Percentiles rank a stretch among this genome's conserved stretches.
Conservation (phyloP, 1,140 invertebrate genomes). For the Euwallacea fornicatus region DNA sequence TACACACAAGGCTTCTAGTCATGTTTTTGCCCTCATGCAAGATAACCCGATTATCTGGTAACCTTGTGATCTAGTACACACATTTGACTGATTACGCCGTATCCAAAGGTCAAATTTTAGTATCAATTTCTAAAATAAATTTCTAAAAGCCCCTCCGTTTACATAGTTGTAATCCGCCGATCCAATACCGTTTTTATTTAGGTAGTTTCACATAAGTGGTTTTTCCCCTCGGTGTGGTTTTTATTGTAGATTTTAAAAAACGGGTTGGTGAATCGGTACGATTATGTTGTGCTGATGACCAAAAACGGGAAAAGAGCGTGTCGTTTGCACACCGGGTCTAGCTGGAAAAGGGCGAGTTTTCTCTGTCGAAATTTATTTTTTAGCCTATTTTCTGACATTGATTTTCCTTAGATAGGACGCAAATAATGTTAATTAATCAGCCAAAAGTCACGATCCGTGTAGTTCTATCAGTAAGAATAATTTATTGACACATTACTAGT, state of each 20-base stretch:
- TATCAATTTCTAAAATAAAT: conserved; percentile 8
- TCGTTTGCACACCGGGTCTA: conserved; percentile 38
- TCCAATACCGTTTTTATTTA: conserved; percentile 33
- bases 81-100: too few species aligned
- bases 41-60: too few species aligned
- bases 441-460: too few species aligned
- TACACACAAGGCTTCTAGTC: too few species aligned
- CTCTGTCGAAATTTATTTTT: background rate
- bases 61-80: too few species aligned
- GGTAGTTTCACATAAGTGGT: background rate
- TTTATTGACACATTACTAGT: too few species aligned
- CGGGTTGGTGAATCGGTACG: conserved; percentile 35
- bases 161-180: conserved; percentile 38
- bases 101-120: conserved; percentile 1
- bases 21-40: too few species aligned
- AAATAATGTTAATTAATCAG: too few species aligned
- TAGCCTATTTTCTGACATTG: too few species aligned
- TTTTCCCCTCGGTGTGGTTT: conserved; percentile 1
- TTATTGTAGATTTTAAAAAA: conserved; percentile 20
- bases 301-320: conserved; percentile 40
- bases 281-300: conserved; percentile 39
- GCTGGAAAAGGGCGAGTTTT: conserved; percentile 33
- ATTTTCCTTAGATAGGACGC: too few species aligned
- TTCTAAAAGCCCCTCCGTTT: conserved; percentile 15
- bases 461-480: too few species aligned